These are phyloP conservation scores for Sciaenops ocellatus DNA, from an alignment of 2,797 vertebrate species.

Conservation along the genomic window DNA sequence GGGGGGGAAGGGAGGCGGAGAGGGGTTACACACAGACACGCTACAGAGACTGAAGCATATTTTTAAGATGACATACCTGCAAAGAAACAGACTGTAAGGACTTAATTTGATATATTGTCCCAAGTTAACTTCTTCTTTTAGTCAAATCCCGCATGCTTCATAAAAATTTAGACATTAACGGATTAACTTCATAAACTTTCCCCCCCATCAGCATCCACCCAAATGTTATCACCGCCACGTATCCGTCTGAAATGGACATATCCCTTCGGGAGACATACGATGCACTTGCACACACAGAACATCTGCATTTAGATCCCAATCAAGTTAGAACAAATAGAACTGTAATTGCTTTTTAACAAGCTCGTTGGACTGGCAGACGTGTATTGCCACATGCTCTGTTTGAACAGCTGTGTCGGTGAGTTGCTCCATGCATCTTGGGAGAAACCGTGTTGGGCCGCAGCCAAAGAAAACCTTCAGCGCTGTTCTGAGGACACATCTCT, in stretches of 20 bases:
- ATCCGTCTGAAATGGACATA: conserved; percentile 61
- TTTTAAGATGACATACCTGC: conserved; percentile 17
- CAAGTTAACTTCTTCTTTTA: conserved; percentile 21
- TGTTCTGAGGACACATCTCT: conserved; percentile 74
- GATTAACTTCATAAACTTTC: conserved; percentile 70
- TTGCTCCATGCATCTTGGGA: conserved; percentile 77
- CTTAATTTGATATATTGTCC: conserved; percentile 30
- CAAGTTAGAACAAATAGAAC: conserved; percentile 84
- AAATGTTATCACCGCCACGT: conserved; percentile 56
- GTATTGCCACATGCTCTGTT: conserved; percentile 82
- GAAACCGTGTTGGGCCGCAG: conserved; percentile 69
- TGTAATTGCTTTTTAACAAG: conserved; percentile 88
- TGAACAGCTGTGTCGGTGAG: conserved; percentile 83
- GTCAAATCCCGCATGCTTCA: conserved; percentile 47
- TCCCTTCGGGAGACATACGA: conserved; percentile 67
- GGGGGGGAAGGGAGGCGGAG: neutral
- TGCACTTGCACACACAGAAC: conserved; percentile 75
- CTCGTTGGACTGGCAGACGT: conserved; percentile 80
- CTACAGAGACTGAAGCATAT: conserved; percentile 1
- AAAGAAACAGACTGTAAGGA: conserved; percentile 22
- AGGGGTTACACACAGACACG: neutral
- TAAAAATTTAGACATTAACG: conserved; percentile 61
- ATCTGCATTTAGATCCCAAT: conserved; percentile 85
- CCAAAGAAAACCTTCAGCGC: conserved; percentile 80
- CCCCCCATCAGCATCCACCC: conserved; percentile 46